Percentiles rank a stretch among this genome's conserved stretches.
Evolutionary conservation across 1,140 invertebrate genomes (phyloP).

Genomic region (Zophobas morio): DNA sequence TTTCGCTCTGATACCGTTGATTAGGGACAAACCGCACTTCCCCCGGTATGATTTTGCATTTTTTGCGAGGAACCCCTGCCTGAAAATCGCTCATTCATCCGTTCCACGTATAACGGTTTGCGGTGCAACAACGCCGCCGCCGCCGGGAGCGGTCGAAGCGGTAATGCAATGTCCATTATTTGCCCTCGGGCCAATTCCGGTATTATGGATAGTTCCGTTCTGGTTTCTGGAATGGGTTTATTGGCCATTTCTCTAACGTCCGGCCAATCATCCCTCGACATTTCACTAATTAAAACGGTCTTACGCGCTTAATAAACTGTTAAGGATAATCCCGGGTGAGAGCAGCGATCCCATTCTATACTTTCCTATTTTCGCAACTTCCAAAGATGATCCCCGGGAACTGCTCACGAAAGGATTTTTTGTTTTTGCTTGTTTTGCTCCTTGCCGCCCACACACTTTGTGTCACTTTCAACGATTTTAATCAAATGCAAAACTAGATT

Average conservation of each 20-base stretch:
- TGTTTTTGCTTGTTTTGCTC: too few species aligned
- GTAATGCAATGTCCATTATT: conserved; percentile 51
- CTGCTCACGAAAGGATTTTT: too few species aligned
- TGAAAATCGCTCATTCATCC: conserved; percentile 40
- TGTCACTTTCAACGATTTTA: conserved; percentile 28
- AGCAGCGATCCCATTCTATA: background rate
- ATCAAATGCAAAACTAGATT: conserved; percentile 4
- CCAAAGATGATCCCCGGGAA: background rate
- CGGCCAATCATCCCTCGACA: conserved; percentile 22
- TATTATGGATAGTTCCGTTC: conserved; percentile 53
- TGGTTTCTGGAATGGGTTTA: conserved; percentile 52
- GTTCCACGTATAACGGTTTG: conserved; percentile 30
- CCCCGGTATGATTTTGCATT: background rate
- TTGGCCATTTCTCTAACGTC: conserved; percentile 45
- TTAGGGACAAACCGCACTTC: too few species aligned
- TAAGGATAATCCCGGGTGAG: background rate
- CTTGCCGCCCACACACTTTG: background rate
- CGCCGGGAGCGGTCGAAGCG: conserved; percentile 46
- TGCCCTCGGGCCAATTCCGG: conserved; percentile 40
- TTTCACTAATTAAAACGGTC: conserved; percentile 37
- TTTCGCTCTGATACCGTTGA: too few species aligned
- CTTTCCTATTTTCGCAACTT: background rate
- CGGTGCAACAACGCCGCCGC: background rate
- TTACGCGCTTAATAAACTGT: conserved; percentile 21
- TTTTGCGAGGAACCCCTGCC: background rate